phyloP scores from a whole-genome alignment of 2,888 invertebrate species.

The Tanypteryx hageni region DNA sequence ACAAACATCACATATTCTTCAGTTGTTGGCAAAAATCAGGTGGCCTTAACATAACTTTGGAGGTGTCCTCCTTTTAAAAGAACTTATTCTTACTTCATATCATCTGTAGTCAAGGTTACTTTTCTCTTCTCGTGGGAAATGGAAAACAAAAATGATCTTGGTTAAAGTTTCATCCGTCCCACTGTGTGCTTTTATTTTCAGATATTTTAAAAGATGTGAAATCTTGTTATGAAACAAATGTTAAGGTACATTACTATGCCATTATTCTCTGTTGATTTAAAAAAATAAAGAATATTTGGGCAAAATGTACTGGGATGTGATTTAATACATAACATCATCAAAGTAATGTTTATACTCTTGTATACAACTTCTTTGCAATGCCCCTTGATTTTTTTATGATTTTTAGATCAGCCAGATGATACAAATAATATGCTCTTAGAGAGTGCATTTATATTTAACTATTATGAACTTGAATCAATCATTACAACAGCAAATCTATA shows the following conservation, averaged over 20 bases:
- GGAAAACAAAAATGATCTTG: background rate
- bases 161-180: conserved; percentile 30
- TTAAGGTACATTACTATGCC: conserved; percentile 23
- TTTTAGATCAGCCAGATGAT: conserved; percentile 44
- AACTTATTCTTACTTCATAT: background rate
- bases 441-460: conserved; percentile 59
- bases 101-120: background rate
- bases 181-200: background rate
- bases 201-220: conserved; percentile 12
- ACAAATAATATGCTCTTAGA: conserved; percentile 58
- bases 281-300: conserved; percentile 35
- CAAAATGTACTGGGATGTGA: background rate
- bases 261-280: conserved; percentile 25
- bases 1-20: background rate
- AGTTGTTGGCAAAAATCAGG: conserved; percentile 53
- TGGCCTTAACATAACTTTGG: conserved; percentile 43
- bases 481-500: conserved; percentile 46
- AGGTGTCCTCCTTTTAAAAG: background rate
- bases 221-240: background rate
- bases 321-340: background rate
- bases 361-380: background rate
- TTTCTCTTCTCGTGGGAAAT: conserved; percentile 22
- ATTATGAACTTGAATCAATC: background rate
- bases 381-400: conserved; percentile 42
- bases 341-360: background rate